Conservation (phyloP, 2,888 invertebrate species). For the Dasysyrphus albostriatus region DNA sequence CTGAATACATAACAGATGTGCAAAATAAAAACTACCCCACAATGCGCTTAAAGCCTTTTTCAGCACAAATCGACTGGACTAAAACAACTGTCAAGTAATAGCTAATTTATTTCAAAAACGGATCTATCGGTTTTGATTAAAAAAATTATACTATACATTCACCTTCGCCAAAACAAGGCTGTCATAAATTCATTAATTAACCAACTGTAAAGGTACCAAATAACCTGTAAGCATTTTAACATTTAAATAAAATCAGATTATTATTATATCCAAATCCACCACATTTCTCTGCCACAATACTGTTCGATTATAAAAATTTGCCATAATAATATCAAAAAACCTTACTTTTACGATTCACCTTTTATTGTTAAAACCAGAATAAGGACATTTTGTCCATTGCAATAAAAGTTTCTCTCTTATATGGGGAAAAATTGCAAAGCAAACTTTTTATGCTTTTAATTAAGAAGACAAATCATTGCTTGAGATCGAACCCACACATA, state of each 20-base stretch:
- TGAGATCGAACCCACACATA: conserved; percentile 17
- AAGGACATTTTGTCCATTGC: conserved; percentile 1
- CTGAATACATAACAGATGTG: no score
- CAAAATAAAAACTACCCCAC: no score
- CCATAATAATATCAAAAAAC: conserved; percentile 7
- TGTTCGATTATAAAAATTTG: conserved; percentile 51
- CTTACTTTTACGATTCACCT: conserved; percentile 46
- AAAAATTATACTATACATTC: no score
- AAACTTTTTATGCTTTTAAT: conserved; percentile 64
- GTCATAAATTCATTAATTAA: no score
- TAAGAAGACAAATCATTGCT: conserved; percentile 61
- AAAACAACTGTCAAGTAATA: no score
- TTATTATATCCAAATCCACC: background rate
- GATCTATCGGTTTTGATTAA: no score
- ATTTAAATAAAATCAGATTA: background rate
- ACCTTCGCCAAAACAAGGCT: no score
- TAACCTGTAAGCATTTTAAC: background rate
- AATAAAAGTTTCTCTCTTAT: conserved; percentile 32
- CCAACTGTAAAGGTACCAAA: no score
- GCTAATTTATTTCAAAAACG: no score
- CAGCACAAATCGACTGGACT: no score
- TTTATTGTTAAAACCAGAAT: conserved; percentile 33
- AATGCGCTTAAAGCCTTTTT: no score
- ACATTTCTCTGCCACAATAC: conserved; percentile 35
- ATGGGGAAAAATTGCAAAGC: conserved; percentile 21